Percentiles rank a stretch among this genome's conserved stretches.
phyloP scores from a whole-genome alignment of 2,888 invertebrate genomes.

The Proisotoma minuta region DNA sequence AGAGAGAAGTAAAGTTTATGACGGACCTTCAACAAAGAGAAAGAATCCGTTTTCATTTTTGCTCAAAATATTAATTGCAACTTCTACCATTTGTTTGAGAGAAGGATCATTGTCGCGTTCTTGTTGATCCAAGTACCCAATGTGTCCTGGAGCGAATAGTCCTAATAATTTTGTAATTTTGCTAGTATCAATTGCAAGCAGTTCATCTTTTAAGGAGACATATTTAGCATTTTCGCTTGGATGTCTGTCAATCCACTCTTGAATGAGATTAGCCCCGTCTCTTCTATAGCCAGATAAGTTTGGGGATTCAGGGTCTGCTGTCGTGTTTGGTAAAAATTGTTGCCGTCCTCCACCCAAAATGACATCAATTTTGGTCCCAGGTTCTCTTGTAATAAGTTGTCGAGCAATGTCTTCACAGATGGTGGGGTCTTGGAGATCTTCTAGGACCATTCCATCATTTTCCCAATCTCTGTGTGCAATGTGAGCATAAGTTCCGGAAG shows the following conservation, averaged over 20 bases:
- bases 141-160: conserved; percentile 31
- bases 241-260: conserved; percentile 61
- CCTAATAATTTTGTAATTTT: conserved; percentile 64
- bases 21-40: conserved; percentile 65
- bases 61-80: conserved; percentile 66
- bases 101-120: conserved; percentile 57
- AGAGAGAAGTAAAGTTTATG: background rate
- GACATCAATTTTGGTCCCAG: conserved; percentile 70
- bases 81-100: conserved; percentile 70
- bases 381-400: conserved; percentile 71
- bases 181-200: conserved; percentile 55
- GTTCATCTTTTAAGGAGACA: conserved; percentile 57
- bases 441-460: conserved; percentile 63
- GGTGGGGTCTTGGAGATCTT: conserved; percentile 44
- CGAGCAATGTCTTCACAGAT: conserved; percentile 76
- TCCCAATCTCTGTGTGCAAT: conserved; percentile 65
- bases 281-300: conserved; percentile 54
- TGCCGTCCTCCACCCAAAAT: conserved; percentile 49
- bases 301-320: conserved; percentile 3
- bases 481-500: conserved; percentile 52
- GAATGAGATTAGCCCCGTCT: conserved; percentile 63
- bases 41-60: conserved; percentile 66
- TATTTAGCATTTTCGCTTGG: conserved; percentile 52
- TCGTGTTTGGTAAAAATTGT: conserved; percentile 47
- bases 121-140: conserved; percentile 29